Evolutionary conservation across 2,888 invertebrate genomes (phyloP).

Genomic region (Metallyticus violacea): DNA sequence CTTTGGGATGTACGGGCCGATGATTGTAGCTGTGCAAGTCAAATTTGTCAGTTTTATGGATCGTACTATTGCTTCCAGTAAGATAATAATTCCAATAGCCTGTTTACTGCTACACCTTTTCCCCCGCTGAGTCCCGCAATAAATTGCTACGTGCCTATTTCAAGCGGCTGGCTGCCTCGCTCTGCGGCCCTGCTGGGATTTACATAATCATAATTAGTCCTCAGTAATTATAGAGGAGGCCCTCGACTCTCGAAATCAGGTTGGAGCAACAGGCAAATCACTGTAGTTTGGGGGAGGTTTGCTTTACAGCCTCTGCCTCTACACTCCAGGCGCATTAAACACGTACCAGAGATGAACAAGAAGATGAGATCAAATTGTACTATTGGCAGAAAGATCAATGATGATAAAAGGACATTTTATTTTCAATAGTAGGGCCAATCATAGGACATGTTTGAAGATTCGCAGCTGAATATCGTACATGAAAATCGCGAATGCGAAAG

Average conservation of each 20-base stretch:
- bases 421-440: too few species aligned
- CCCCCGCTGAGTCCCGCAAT: background rate
- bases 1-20: background rate
- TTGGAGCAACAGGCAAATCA: background rate
- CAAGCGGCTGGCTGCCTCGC: background rate
- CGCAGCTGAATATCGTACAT: too few species aligned
- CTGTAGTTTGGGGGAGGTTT: background rate
- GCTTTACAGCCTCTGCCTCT: background rate
- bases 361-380: too few species aligned
- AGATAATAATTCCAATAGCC: too few species aligned
- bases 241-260: background rate
- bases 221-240: background rate
- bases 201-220: slow-evolving; percentile 26
- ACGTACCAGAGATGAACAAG: too few species aligned
- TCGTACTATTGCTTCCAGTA: background rate
- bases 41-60: background rate
- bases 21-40: background rate
- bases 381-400: too few species aligned
- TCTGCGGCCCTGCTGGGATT: background rate
- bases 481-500: too few species aligned
- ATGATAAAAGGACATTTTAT: too few species aligned
- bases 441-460: too few species aligned
- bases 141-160: background rate
- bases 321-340: background rate
- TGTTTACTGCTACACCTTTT: too few species aligned